phyloP scores from a whole-genome alignment of 1,140 invertebrate species.

The Wasmannia auropunctata region DNA sequence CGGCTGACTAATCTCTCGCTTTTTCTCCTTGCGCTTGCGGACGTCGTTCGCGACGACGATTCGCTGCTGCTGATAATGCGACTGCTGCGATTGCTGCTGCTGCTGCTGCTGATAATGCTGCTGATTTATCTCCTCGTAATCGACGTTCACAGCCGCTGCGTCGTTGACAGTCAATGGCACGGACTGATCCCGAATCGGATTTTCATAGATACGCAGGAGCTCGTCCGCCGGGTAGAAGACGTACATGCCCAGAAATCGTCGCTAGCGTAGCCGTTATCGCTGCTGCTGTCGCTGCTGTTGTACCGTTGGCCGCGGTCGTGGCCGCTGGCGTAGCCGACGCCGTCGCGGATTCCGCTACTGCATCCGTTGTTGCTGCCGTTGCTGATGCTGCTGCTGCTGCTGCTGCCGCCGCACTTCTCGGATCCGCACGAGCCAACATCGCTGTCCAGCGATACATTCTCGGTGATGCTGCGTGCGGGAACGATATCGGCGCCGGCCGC shows the following conservation, averaged over 20 bases:
- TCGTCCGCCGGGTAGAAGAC: conserved; percentile 86
- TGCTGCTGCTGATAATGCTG: conserved; percentile 43
- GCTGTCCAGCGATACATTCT: conserved; percentile 76
- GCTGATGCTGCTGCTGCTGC: conserved; percentile 40
- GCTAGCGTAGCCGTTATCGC: conserved; percentile 27
- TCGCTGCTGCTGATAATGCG: conserved; percentile 15
- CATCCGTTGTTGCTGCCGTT: conserved; percentile 7
- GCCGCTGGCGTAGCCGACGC: conserved; percentile 57
- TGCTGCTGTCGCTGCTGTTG: conserved; percentile 54
- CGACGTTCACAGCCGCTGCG: conserved; percentile 29
- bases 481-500: conserved; percentile 50
- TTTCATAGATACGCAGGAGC: conserved; percentile 84
- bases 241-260: conserved; percentile 83
- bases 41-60: neutral
- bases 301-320: conserved; percentile 49
- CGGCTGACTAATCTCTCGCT: conserved; percentile 29
- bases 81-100: neutral
- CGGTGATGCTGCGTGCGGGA: conserved; percentile 60
- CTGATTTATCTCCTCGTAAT: conserved; percentile 24
- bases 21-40: conserved; percentile 13
- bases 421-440: conserved; percentile 78
- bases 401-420: conserved; percentile 64
- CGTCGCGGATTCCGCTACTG: conserved; percentile 3
- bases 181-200: conserved; percentile 72
- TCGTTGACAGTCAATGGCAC: conserved; percentile 60